Percentiles rank a stretch among this genome's conserved stretches.
Conservation (phyloP, 2,113 vertebrate genomes). For the Embiotoca jacksoni region DNA sequence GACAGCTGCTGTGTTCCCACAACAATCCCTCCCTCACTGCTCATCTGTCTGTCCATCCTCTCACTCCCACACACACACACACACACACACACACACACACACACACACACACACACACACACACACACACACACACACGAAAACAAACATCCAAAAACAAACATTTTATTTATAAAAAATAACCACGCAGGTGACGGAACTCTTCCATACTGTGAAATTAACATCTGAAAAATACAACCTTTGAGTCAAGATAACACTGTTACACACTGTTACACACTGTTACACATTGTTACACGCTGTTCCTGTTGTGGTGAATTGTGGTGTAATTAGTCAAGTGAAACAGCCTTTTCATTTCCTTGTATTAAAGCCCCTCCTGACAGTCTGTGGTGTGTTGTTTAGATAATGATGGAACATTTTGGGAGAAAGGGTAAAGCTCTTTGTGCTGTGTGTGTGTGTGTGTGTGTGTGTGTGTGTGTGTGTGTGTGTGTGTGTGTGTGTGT, state of each 20-base stretch:
- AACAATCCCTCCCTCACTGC: conserved; percentile 76
- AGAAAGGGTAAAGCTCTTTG: neutral
- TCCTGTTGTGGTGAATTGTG: conserved; percentile 43
- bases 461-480: too few relatives aligned
- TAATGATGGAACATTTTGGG: conserved; percentile 1
- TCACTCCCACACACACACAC: conserved; percentile 4
- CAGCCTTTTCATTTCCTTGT: conserved; percentile 40
- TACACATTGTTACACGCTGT: conserved; percentile 20
- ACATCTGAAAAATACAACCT: neutral
- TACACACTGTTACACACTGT: conserved; percentile 25
- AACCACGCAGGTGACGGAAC: conserved; percentile 3
- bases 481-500: too few relatives aligned
- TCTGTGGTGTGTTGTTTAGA: conserved; percentile 14
- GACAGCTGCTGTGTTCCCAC: conserved; percentile 75
- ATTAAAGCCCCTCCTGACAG: conserved; percentile 33
- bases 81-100: neutral
- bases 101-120: too few relatives aligned
- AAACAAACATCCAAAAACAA: neutral
- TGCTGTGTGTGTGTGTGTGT: neutral
- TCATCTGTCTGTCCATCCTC: conserved; percentile 52
- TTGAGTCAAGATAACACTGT: conserved; percentile 37
- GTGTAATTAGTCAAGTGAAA: conserved; percentile 25
- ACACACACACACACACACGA: neutral
- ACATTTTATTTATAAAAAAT: conserved; percentile 9
- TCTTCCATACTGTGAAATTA: conserved; percentile 9